These are phyloP conservation scores for Rhizomys pruinosus DNA, from an alignment of 2,113 vertebrate species.

Conservation along the genomic window DNA sequence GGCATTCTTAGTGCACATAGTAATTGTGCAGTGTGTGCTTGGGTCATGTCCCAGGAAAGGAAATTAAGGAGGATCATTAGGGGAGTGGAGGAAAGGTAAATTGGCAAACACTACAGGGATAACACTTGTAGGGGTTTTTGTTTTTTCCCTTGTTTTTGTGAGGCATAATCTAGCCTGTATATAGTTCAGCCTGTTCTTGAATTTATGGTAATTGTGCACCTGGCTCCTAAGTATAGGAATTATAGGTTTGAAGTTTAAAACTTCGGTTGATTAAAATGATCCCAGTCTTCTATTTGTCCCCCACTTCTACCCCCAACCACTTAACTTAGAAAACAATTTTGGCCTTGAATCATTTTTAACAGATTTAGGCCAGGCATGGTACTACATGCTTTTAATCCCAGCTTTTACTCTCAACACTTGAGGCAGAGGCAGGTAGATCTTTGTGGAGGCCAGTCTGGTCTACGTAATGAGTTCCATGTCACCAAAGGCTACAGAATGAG, in stretches of 20 bases:
- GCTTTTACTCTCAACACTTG: too few species aligned
- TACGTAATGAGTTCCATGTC: too few species aligned
- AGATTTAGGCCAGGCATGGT: too few species aligned
- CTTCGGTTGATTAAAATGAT: conserved; percentile 23
- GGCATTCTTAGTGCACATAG: background rate
- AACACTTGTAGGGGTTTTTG: too few species aligned
- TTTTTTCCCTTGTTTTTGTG: background rate
- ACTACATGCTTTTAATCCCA: too few species aligned
- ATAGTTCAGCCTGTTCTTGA: background rate
- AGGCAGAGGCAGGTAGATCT: too few species aligned
- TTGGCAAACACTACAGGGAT: background rate
- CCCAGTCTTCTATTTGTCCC: background rate
- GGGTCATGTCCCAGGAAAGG: background rate
- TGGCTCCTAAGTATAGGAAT: background rate
- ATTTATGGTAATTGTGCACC: background rate
- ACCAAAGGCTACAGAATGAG: too few species aligned
- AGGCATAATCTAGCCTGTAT: background rate
- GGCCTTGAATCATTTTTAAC: background rate
- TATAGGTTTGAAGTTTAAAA: background rate
- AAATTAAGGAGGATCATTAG: background rate
- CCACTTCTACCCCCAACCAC: background rate
- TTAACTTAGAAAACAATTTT: background rate
- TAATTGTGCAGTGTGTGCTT: background rate
- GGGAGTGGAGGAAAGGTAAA: background rate
- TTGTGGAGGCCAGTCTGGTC: too few species aligned